Conservation (phyloP, 1,140 invertebrate genomes). For the Streblospio benedicti region DNA sequence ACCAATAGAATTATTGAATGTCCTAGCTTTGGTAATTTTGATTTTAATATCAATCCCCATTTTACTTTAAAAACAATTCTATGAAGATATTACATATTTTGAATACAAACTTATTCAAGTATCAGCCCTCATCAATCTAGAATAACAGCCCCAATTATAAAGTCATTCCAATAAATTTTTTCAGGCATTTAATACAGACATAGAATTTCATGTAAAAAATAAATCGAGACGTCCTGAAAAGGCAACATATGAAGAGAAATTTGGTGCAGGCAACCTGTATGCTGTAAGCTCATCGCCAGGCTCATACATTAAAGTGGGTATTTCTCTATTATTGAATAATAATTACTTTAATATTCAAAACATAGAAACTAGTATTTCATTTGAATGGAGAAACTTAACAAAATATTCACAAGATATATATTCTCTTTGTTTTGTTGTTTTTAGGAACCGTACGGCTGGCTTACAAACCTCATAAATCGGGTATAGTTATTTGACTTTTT, state of each 20-base stretch:
- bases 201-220: slow-evolving; percentile 51
- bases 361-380: too few relatives aligned
- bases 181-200: slow-evolving; percentile 49
- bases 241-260: slow-evolving; percentile 42
- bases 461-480: slow-evolving; percentile 50
- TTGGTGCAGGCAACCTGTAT: slow-evolving; percentile 32
- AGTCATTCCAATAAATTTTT: too few relatives aligned
- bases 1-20: slow-evolving; percentile 38
- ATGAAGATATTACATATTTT: too few relatives aligned
- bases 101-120: too few relatives aligned
- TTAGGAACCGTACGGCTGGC: slow-evolving; percentile 50
- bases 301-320: background rate
- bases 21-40: slow-evolving; percentile 41
- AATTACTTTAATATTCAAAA: background rate
- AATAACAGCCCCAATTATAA: too few relatives aligned
- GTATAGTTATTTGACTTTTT: slow-evolving; percentile 25
- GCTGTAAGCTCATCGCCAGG: slow-evolving; percentile 18
- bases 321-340: background rate
- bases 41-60: too few relatives aligned
- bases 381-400: too few relatives aligned
- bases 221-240: slow-evolving; percentile 31
- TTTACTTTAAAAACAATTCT: too few relatives aligned
- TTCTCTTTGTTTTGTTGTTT: slow-evolving; percentile 16
- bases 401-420: slow-evolving; percentile 17
- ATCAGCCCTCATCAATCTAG: too few relatives aligned